Evolutionary conservation across 1,140 invertebrate species (phyloP), one percentile per base, ranked within the genome.

Genomic region (Palaemon carinicauda): DNA sequence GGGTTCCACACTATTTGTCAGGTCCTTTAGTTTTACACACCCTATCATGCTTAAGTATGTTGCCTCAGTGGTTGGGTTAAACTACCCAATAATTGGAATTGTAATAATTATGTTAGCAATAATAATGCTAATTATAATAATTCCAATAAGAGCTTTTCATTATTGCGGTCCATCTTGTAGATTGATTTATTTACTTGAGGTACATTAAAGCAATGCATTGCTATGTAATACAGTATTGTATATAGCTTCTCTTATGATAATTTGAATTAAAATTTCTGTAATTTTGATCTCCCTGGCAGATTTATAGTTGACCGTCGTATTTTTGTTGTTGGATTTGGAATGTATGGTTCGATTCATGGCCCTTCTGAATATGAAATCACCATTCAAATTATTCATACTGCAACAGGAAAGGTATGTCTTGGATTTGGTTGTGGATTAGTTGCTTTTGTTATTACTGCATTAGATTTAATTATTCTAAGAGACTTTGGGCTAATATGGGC

Each of bases 341-440:
- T 97, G 54, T 97, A 97, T 92, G 97, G 96, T 21, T 96, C 96
- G 71, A 95, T 96, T 89, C 95, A 96, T 91, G 95, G 95, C 14
- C 94, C 95, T 4, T 94, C 94, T 4, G 96, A 97, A 91, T 97
- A 97, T 91, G 93, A 94, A 90, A 96, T 96, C 50, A 93, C 94
- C 88, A 94, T 97, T 82, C 94, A 96, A 92, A 93, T 97, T 51
- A 94, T 96, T 82, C 95, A 96, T 90, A 94, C 95, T 27, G 94
- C 94, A 21, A 95, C 95, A 3, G 94, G 94, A 60, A 96, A 96
- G 91, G 93, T 96, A 9, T 14, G 24, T 17, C 21, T 19, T 50
- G 2, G 7, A 31, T 87, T 21, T n/a, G 5, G 12, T 53, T 81
- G 5, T 80, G 41, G 74, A 3, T 77, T 14, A 15, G 21, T 77